Evolutionary conservation across 1,140 invertebrate genomes (phyloP).

Genomic region (Eufriesea mexicana): DNA sequence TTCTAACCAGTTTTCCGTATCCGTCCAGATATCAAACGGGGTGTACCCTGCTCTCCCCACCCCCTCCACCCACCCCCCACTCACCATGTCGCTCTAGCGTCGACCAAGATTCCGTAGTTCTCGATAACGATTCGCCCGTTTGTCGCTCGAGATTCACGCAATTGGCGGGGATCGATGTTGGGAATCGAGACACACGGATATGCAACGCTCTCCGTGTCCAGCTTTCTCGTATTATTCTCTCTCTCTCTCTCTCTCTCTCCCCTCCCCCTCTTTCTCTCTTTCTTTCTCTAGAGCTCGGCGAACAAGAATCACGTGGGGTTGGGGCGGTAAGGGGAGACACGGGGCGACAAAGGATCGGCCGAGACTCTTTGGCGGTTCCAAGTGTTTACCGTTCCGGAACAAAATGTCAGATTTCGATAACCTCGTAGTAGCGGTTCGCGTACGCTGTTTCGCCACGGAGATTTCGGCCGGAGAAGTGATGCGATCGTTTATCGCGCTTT

Average conservation of each 20-base stretch:
- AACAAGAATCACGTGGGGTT: background rate
- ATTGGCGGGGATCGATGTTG: too few relatives aligned
- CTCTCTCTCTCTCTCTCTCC: background rate
- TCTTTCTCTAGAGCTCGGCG: background rate
- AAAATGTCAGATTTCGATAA: conserved; percentile 25
- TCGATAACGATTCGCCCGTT: too few relatives aligned
- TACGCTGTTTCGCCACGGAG: background rate
- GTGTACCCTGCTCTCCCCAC: background rate
- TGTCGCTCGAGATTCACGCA: too few relatives aligned
- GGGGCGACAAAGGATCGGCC: background rate
- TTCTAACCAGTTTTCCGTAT: conserved; percentile 56
- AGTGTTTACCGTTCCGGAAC: conserved; percentile 1
- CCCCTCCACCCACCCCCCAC: too few relatives aligned
- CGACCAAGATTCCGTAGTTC: too few relatives aligned
- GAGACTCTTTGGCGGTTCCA: background rate
- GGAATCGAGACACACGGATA: too few relatives aligned
- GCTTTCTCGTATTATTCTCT: too few relatives aligned
- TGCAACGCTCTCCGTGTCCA: too few relatives aligned
- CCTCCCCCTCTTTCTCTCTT: too few relatives aligned
- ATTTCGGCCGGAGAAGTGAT: background rate
- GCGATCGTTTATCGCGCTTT: background rate
- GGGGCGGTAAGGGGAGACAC: background rate
- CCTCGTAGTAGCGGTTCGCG: background rate
- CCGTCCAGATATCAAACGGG: conserved; percentile 37
- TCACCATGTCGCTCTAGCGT: too few relatives aligned